Evolutionary conservation across 2,888 invertebrate genomes (phyloP), one percentile per base, ranked within the genome.

Genomic region (Rhogogaster chlorosoma): DNA sequence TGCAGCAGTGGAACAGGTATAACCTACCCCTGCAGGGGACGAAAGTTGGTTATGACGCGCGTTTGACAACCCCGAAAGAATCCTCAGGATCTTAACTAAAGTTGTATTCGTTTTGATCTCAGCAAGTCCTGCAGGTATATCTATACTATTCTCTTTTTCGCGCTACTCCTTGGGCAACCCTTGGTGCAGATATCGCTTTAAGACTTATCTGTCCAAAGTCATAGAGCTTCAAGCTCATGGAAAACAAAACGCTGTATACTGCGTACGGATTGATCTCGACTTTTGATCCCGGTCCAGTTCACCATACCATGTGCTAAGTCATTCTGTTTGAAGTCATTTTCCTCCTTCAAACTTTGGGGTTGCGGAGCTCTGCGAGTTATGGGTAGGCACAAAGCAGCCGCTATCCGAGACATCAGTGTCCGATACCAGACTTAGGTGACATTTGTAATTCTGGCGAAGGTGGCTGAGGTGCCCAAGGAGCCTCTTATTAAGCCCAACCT

Each of bases 361-460:
- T 61, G 73, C 75, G 64, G 77, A 84, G 29, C 18, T 49, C 53
- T 53, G 53, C 29, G 45, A 36, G 84, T 42, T 71, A 26, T 26
- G 57, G 61, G 73, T 71, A 38, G 42, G 85, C 87, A 91, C 90
- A 92, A 91, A 91, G 91, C 88, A 32, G 89, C 91, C 92, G 92
- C 92, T 93, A 93, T 93, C 92, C 89, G 89, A 88, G 89, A 89
- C 91, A 93, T 93, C 92, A 91, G 91, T 92, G 93, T 93, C 90
- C 91, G 91, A 92, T 92, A 92, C 92, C 88, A 90, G 90, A 89
- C 89, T 91, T 91, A 88, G 90, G 90, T 91, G 92, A 92, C 91
- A 91, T 77, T 61, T 77, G 70, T 84, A 78, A 86, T 86, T 64
- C 85, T 84, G 86, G 49, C 84, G 84, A 85, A 84, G 86, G 84